Conservation (phyloP, 2,113 vertebrate genomes). For the Solenodon paradoxus region DNA sequence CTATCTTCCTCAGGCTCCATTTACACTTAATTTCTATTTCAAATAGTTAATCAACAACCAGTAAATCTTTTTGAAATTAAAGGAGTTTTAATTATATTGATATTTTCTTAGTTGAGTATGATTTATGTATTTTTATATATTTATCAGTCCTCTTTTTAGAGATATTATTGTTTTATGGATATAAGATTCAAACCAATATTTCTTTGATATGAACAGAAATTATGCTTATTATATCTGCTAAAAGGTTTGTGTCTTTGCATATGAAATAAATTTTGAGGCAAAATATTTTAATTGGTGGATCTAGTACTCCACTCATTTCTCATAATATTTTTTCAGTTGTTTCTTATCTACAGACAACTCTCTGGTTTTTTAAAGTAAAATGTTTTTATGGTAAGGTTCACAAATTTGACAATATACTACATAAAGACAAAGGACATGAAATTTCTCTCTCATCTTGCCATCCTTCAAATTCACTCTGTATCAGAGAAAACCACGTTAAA, state of each 20-base stretch:
- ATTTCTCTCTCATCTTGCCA: not conserved
- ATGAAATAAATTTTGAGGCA: not conserved
- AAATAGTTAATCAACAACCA: not conserved
- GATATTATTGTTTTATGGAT: not conserved
- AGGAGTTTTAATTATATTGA: not conserved
- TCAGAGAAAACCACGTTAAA: not conserved
- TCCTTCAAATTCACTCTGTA: not conserved
- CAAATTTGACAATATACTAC: not conserved
- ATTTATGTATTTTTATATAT: not conserved
- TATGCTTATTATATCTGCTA: not conserved
- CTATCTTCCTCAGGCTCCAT: not conserved
- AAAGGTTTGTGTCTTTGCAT: not conserved
- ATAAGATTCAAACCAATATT: not conserved
- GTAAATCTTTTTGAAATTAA: not conserved
- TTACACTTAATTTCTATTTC: not conserved
- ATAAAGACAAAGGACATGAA: not conserved
- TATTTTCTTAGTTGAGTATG: not conserved
- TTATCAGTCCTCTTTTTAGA: not conserved
- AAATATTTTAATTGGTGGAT: not conserved
- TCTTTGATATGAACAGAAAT: not conserved
- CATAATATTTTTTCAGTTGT: not conserved
- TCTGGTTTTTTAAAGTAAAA: not conserved
- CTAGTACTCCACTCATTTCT: not conserved
- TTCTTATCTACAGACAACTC: not conserved
- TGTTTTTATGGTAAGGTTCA: not conserved